Evolutionary conservation across 2,113 vertebrate species (phyloP).

Genomic region (Pionites leucogaster): DNA sequence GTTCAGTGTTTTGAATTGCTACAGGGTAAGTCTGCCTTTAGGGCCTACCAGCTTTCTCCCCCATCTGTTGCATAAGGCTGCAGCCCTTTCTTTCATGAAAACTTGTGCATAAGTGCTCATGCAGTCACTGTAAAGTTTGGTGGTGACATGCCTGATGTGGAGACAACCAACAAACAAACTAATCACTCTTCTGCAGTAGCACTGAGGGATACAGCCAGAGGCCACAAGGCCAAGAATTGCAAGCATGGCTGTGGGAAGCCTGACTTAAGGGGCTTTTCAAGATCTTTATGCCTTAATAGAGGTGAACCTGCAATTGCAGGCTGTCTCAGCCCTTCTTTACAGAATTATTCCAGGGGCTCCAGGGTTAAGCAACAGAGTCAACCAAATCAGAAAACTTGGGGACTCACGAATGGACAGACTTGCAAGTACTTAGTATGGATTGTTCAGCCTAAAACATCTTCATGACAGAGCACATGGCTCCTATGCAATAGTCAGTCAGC

Average conservation of each 20-base stretch:
- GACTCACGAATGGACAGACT: neutral
- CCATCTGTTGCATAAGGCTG: neutral
- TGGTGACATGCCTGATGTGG: fast-evolving
- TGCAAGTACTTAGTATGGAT: neutral
- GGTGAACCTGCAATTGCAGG: neutral
- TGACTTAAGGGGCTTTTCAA: neutral
- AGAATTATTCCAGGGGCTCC: neutral
- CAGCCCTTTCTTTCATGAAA: neutral
- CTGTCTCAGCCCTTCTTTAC: neutral
- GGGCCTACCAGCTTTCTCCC: neutral
- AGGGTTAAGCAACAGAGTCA: neutral
- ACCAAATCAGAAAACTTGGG: neutral
- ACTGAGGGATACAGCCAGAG: neutral
- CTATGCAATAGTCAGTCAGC: neutral
- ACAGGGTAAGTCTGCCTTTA: neutral
- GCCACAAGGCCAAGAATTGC: fast-evolving
- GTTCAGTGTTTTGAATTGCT: neutral
- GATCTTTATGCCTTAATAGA: neutral
- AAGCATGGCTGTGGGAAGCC: neutral
- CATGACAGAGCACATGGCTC: neutral
- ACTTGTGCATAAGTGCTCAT: neutral
- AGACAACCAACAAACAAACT: neutral
- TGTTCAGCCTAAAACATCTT: neutral
- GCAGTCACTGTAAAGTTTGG: neutral
- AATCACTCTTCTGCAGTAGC: neutral